Evolutionary conservation across 2,797 vertebrate genomes (phyloP), one percentile per base, ranked within the genome.

Genomic region (Hoplostethus atlanticus): DNA sequence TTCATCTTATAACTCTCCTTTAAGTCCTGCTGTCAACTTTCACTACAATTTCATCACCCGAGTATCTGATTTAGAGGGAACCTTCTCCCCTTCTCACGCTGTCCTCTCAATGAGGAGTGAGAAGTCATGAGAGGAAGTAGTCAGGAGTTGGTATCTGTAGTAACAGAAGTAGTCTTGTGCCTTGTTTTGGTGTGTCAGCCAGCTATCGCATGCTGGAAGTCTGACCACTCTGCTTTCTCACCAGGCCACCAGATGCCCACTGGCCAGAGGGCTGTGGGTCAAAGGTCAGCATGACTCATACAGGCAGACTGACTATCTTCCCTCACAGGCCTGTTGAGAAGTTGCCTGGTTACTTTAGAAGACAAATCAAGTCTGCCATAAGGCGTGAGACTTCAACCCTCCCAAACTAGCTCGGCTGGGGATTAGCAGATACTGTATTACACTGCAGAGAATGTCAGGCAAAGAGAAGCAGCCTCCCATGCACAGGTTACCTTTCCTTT

Each of bases 251-350:
- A 80, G 83, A 76, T 56, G 17, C 79, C 79, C 74, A 64, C 84
- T 62, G 51, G 76, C 72, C 73, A 81, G 51, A 74, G 66, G 57
- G 61, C 44, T 57, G 60, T 53, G 51, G 84, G 85, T 87, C 72
- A 91, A 81, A 90, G 84, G 83, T 88, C 44, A 67, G 71, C 0
- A 57, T 87, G 87, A 91, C 77, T 90, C 86, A 85, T 7, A 53
- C 30, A 40, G 51, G 21, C 28, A 16, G 50, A 64, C 47, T 51
- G 21, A 44, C 76, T 62, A 50, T 68, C 59, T 56, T 73, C 60
- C 44, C 71, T 66, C 1, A 15, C 64, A 52, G 42, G 60, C 30
- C 21, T 55, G 46, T 81, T 50, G 42, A 57, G 55, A 64, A 2
- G 71, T 77, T 82, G 74, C 83, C 61, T 71, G 64, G 80, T 77